These are phyloP conservation scores for Crotalus tigris DNA, from an alignment of 2,113 vertebrate species.

Conservation along the genomic window DNA sequence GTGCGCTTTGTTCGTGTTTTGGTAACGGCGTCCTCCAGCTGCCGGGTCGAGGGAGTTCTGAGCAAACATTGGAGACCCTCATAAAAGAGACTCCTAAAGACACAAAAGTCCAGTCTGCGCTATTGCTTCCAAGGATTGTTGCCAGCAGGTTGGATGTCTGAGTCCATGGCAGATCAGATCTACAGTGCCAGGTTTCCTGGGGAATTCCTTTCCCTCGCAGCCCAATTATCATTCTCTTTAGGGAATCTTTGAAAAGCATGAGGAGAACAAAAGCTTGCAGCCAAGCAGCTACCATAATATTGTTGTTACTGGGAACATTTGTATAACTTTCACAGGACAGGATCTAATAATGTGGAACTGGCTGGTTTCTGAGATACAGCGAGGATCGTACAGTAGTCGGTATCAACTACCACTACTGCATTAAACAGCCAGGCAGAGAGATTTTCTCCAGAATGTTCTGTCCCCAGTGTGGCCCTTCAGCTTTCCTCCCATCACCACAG, in stretches of 20 bases:
- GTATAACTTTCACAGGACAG: neutral
- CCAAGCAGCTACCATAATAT: neutral
- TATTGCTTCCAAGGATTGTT: constrained; percentile 1
- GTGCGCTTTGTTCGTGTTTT: neutral
- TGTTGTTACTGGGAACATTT: neutral
- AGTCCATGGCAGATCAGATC: neutral
- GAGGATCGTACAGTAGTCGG: neutral
- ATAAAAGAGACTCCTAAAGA: constrained; percentile 1
- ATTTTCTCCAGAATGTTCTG: neutral
- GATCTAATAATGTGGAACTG: neutral
- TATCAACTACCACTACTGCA: neutral
- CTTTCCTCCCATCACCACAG: neutral
- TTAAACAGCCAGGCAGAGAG: neutral
- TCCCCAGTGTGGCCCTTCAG: neutral
- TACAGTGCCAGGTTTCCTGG: neutral
- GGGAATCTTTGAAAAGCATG: neutral
- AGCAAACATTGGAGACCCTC: constrained; percentile 37
- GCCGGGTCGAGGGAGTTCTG: constrained; percentile 30
- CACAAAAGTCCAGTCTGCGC: neutral
- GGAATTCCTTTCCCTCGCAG: neutral
- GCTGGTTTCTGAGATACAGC: neutral
- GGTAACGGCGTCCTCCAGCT: constrained; percentile 38
- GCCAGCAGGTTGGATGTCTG: neutral
- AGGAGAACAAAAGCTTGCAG: neutral
- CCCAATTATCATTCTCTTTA: neutral